A percentile compares a stretch with the other conserved stretches of the same genome.
Evolutionary conservation across 2,797 vertebrate species (phyloP).

Genomic region (Scolopax bukidnonensis): DNA sequence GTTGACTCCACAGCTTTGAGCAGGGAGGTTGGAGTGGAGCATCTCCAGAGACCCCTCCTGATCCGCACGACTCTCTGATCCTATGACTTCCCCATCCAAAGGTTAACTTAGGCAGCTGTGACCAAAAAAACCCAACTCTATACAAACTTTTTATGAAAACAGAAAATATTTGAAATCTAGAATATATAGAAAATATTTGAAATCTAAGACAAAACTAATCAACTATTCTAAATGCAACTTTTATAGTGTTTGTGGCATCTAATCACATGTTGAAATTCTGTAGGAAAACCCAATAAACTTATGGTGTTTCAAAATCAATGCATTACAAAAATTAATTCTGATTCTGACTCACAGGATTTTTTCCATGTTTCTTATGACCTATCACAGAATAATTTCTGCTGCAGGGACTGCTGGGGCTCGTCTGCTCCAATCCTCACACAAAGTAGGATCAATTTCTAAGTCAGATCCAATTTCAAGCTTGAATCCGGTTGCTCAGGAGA

Average conservation of each 20-base stretch:
- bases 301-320: background rate
- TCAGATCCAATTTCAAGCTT: background rate
- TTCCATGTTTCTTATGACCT: background rate
- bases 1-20: background rate
- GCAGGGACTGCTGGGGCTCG: background rate
- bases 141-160: background rate
- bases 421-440: background rate
- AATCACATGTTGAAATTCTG: rapidly evolving
- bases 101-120: background rate
- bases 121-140: background rate
- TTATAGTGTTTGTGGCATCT: background rate
- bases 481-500: background rate
- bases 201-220: background rate
- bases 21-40: background rate
- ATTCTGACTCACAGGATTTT: background rate
- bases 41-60: background rate
- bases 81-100: background rate
- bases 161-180: background rate
- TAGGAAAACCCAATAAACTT: background rate
- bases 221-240: background rate
- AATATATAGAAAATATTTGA: background rate
- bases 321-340: background rate
- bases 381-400: background rate
- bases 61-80: background rate
- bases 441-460: background rate